These are phyloP conservation scores for Leuciscus idus DNA, from an alignment of 2,113 vertebrate species.

Conservation along the genomic window DNA sequence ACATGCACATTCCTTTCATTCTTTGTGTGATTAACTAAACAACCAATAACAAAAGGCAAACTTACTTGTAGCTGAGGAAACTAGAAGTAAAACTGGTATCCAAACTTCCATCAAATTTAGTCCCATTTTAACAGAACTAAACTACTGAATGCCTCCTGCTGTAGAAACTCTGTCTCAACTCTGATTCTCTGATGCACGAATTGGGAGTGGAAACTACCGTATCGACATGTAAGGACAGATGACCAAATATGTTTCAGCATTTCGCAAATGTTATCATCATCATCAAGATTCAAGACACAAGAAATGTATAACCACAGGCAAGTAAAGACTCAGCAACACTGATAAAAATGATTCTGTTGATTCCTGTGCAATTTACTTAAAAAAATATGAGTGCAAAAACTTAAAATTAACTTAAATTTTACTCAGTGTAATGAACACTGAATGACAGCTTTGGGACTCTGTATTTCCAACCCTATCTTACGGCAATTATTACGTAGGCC, in stretches of 20 bases:
- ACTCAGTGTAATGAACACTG: too few species aligned
- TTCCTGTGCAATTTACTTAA: too few species aligned
- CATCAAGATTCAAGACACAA: background rate
- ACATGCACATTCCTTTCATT: background rate
- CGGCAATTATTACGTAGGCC: too few species aligned
- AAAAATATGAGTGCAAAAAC: too few species aligned
- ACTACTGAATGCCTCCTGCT: background rate
- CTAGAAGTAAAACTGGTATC: slow-evolving; percentile 29
- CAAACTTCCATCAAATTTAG: slow-evolving; percentile 26
- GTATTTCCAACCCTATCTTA: too few species aligned
- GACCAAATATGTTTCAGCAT: background rate
- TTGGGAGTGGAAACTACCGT: background rate
- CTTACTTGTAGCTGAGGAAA: slow-evolving; percentile 45
- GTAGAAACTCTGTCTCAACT: background rate
- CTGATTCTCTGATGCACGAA: background rate
- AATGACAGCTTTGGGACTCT: too few species aligned
- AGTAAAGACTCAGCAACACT: background rate
- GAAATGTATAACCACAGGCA: background rate
- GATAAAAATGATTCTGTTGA: too few species aligned
- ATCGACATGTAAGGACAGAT: slow-evolving; percentile 10
- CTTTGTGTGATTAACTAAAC: background rate
- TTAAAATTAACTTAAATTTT: too few species aligned
- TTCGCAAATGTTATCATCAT: background rate
- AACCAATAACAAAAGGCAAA: slow-evolving; percentile 1
- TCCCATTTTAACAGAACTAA: slow-evolving; percentile 44